These are phyloP conservation scores for Pseudomugil tenellus DNA, from an alignment of 2,797 vertebrate genomes.

Conservation along the genomic window DNA sequence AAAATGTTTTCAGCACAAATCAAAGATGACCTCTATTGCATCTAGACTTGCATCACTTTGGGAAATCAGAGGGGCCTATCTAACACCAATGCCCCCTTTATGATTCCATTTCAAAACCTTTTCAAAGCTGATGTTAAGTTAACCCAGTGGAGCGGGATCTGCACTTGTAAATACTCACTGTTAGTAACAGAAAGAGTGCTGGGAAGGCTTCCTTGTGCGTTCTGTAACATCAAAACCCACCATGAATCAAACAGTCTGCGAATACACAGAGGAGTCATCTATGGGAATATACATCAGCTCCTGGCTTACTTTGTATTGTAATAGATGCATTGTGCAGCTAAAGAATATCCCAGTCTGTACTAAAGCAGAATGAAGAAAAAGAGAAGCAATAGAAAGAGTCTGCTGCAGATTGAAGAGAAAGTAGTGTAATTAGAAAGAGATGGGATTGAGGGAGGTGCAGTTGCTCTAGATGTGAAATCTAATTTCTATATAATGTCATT, in stretches of 20 bases:
- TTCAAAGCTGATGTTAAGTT: conserved; percentile 23
- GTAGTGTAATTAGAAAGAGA: conserved; percentile 78
- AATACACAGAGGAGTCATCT: conserved; percentile 75
- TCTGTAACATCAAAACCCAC: conserved; percentile 52
- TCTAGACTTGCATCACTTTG: conserved; percentile 2
- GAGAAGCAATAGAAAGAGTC: conserved; percentile 61
- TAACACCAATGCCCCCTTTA: conserved; percentile 8
- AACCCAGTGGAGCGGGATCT: conserved; percentile 25
- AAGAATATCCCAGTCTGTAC: conserved; percentile 78
- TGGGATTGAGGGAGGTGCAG: conserved; percentile 74
- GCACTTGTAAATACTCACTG: conserved; percentile 44
- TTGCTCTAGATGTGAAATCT: conserved; percentile 80
- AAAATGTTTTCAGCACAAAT: conserved; percentile 13
- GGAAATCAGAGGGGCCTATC: conserved; percentile 18
- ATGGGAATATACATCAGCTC: conserved; percentile 70
- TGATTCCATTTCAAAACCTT: conserved; percentile 18
- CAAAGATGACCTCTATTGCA: conserved; percentile 3
- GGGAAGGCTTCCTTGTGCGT: conserved; percentile 29
- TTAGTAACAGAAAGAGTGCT: conserved; percentile 64
- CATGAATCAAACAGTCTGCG: conserved; percentile 76
- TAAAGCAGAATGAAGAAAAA: conserved; percentile 77
- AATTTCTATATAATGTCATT: conserved; percentile 84
- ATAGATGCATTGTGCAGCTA: conserved; percentile 77
- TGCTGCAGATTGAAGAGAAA: conserved; percentile 58
- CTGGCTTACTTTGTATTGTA: conserved; percentile 79